Conservation (phyloP, 1,140 invertebrate species). For the Trichonephila clavata region DNA sequence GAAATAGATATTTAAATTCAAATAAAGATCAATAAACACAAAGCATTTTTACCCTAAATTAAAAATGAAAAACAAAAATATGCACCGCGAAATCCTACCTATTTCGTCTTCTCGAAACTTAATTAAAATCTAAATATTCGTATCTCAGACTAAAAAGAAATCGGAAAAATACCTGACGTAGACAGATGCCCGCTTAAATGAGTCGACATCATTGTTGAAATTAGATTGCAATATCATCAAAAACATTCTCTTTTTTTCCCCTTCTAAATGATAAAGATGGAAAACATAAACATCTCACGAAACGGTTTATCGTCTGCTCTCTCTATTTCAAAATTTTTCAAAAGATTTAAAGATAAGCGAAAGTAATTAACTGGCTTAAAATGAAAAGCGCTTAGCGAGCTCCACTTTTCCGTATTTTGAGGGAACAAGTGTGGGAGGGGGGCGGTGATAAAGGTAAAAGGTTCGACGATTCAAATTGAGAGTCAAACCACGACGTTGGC, state of each 20-base stretch:
- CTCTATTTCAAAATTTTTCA: not conserved
- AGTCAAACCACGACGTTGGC: not conserved
- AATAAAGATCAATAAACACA: no score
- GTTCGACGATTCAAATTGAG: not conserved
- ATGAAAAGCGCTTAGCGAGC: not conserved
- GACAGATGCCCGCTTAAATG: not conserved
- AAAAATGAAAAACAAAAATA: not conserved
- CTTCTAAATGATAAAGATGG: not conserved
- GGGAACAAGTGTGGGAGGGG: no score
- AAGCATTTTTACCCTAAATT: not conserved
- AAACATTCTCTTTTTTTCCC: not conserved
- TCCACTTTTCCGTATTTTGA: not conserved
- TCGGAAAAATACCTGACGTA: not conserved
- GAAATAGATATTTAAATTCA: no score
- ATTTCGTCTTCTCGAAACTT: not conserved
- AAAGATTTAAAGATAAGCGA: conserved; percentile 4
- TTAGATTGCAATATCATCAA: not conserved
- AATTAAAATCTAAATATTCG: not conserved
- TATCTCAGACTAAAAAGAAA: not conserved
- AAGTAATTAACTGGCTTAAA: conserved; percentile 28
- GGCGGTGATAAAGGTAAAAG: not conserved
- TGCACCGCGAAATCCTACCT: not conserved
- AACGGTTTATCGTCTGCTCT: not conserved
- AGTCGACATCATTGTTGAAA: not conserved
- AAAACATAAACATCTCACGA: not conserved